Conservation (phyloP, 2,888 invertebrate genomes). For the Conchocele bisecta region DNA sequence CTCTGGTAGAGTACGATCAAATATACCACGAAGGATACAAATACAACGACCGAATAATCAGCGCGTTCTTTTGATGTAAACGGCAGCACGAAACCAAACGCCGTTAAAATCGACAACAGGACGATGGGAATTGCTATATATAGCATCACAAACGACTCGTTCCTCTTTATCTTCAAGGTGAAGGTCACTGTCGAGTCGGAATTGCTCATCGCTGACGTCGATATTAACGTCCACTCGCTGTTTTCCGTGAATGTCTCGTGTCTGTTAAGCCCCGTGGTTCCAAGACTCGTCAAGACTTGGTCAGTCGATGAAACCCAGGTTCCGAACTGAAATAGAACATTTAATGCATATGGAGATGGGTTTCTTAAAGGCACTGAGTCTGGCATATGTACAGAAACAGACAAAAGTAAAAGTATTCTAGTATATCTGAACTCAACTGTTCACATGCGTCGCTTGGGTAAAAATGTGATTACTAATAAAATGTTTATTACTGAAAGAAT, state of each 20-base stretch:
- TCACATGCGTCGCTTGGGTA: too few species aligned
- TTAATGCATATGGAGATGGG: neutral
- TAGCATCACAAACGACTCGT: conserved; percentile 36
- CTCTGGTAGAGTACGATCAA: conserved; percentile 50
- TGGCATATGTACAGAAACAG: neutral
- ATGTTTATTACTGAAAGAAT: too few species aligned
- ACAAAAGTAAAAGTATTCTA: neutral
- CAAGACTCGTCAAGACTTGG: conserved; percentile 34
- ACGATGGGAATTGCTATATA: conserved; percentile 45
- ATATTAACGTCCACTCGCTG: conserved; percentile 36
- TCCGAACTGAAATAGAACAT: conserved; percentile 33
- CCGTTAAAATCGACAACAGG: conserved; percentile 32
- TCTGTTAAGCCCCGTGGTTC: conserved; percentile 27
- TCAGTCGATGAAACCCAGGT: conserved; percentile 37
- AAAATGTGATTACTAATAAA: too few species aligned
- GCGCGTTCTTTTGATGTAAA: conserved; percentile 38
- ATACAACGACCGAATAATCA: conserved; percentile 40
- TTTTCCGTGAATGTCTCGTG: conserved; percentile 44
- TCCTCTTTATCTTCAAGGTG: conserved; percentile 30
- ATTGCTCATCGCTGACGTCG: conserved; percentile 16
- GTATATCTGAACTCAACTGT: too few species aligned
- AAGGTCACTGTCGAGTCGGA: conserved; percentile 29
- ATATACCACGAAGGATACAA: conserved; percentile 49
- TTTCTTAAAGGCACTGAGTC: neutral
- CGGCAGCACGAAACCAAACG: conserved; percentile 45